Percentiles rank a stretch among this genome's conserved stretches.
These are phyloP conservation scores for Hiodon alosoides DNA, from an alignment of 2,113 vertebrate genomes.

Conservation along the genomic window DNA sequence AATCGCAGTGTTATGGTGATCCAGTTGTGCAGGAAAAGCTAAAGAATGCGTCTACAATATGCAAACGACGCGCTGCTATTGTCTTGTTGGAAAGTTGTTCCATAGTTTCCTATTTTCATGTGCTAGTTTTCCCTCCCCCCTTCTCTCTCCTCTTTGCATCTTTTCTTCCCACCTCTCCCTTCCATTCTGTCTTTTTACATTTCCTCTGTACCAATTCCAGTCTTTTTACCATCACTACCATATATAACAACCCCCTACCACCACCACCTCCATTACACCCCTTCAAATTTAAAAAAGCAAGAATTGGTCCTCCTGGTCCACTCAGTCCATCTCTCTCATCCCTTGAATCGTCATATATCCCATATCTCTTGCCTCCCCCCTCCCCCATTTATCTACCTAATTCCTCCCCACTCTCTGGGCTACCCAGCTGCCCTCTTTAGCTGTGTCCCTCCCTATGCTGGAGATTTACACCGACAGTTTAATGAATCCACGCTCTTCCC, in stretches of 20 bases:
- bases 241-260: background rate
- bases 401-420: background rate
- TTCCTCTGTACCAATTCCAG: too few species aligned
- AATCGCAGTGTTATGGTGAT: too few species aligned
- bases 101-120: too few species aligned
- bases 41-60: too few species aligned
- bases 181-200: background rate
- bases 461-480: conserved; percentile 61
- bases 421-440: background rate
- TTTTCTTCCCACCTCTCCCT: background rate
- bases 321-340: background rate
- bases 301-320: background rate
- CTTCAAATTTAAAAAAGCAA: background rate
- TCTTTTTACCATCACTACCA: background rate
- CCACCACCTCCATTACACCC: background rate
- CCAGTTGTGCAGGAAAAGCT: too few species aligned
- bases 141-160: too few species aligned
- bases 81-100: too few species aligned
- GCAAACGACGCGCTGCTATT: too few species aligned
- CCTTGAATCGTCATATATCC: background rate
- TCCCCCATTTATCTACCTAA: background rate
- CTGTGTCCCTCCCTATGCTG: conserved; percentile 27
- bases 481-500: conserved; percentile 54
- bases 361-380: background rate
- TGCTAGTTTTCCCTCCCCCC: too few species aligned